Evolutionary conservation across 2,888 invertebrate species (phyloP).

Genomic region (Agrochola macilenta): DNA sequence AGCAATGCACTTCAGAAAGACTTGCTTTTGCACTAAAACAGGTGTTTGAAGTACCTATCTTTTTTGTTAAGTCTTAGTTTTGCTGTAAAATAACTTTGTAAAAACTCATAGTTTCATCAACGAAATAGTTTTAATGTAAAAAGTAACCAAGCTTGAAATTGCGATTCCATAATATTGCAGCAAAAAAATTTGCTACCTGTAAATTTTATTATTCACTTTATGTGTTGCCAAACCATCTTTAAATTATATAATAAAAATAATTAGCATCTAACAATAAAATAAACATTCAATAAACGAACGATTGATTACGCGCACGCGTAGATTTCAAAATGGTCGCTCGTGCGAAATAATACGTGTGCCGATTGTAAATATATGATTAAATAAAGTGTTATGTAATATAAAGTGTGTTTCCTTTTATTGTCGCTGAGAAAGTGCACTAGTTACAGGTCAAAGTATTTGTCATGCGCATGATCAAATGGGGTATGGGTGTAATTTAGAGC

Average conservation of each 20-base stretch:
- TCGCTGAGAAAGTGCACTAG: slow-evolving; percentile 60
- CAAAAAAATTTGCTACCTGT: background rate
- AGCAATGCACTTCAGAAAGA: slow-evolving; percentile 42
- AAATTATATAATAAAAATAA: slow-evolving; percentile 32
- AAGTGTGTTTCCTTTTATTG: slow-evolving; percentile 78
- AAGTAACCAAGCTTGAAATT: background rate
- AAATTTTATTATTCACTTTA: background rate
- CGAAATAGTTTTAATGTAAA: background rate
- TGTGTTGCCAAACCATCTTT: slow-evolving; percentile 37
- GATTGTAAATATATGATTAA: slow-evolving; percentile 82
- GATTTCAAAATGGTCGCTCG: slow-evolving; percentile 71
- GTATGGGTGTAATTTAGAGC: slow-evolving; percentile 6
- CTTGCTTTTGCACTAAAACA: slow-evolving; percentile 29
- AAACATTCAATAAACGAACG: slow-evolving; percentile 60
- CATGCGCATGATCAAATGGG: slow-evolving; percentile 28
- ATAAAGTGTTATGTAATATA: slow-evolving; percentile 83
- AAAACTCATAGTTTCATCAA: no score
- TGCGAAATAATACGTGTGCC: slow-evolving; percentile 76
- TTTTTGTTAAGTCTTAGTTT: no score
- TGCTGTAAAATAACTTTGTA: background rate
- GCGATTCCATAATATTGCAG: background rate
- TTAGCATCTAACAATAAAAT: slow-evolving; percentile 43
- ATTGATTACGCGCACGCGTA: slow-evolving; percentile 63
- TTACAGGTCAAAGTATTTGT: slow-evolving; percentile 66
- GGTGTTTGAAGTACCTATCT: background rate